A percentile compares a stretch with the other conserved stretches of the same genome.
phyloP scores from a whole-genome alignment of 2,797 vertebrate genomes.

The Knipowitschia caucasica region DNA sequence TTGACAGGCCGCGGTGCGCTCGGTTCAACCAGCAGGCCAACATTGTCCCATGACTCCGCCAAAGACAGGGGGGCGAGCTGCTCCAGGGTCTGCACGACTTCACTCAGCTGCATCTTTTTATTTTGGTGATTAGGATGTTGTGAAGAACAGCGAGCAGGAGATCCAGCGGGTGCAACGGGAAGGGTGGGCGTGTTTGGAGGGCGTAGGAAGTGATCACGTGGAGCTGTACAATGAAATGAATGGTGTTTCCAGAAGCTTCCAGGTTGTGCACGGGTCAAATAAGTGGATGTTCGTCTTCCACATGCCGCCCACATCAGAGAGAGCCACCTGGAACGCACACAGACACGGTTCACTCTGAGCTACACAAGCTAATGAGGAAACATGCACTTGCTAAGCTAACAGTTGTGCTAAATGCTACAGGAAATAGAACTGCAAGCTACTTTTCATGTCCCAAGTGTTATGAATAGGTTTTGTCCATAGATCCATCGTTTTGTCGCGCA shows the following conservation, averaged over 20 bases:
- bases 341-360: no score
- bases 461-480: no score
- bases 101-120: slow-evolving; percentile 77
- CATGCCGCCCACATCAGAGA: slow-evolving; percentile 52
- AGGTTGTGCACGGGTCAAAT: slow-evolving; percentile 17
- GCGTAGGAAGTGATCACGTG: slow-evolving; percentile 1
- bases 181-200: neutral
- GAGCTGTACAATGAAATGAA: neutral
- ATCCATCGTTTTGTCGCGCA: no score
- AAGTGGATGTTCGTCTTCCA: slow-evolving; percentile 36
- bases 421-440: no score
- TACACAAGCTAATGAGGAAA: no score
- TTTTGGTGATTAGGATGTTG: neutral
- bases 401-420: no score
- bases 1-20: slow-evolving; percentile 77
- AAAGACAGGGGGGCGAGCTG: slow-evolving; percentile 85
- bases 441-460: no score
- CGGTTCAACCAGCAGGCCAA: slow-evolving; percentile 90
- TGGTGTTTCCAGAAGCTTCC: slow-evolving; percentile 10
- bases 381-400: no score
- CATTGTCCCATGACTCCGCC: slow-evolving; percentile 95
- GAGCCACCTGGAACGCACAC: slow-evolving; percentile 45
- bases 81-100: slow-evolving; percentile 80
- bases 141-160: slow-evolving; percentile 11
- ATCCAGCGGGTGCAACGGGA: neutral